These are phyloP conservation scores for Tinamus major DNA, from an alignment of 2,797 vertebrate genomes.

Conservation along the genomic window DNA sequence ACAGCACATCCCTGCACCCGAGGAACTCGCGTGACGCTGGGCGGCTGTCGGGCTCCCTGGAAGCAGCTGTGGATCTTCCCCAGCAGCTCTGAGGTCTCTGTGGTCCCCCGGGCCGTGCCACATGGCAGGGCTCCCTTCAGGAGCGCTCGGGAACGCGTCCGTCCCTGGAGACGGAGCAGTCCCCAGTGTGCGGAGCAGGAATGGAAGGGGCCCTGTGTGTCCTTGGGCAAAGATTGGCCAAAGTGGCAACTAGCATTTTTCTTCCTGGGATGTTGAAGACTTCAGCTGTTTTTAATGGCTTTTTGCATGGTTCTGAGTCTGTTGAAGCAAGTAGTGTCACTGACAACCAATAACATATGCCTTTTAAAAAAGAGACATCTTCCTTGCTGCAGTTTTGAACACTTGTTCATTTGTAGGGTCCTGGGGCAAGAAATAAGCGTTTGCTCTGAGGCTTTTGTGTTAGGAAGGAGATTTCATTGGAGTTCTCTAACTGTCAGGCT, in stretches of 20 bases:
- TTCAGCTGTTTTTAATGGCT: conserved; percentile 18
- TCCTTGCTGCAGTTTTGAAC: background rate
- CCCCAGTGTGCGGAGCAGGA: background rate
- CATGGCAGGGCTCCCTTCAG: conserved; percentile 6
- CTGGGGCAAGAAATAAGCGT: background rate
- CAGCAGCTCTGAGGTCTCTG: background rate
- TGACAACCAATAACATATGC: background rate
- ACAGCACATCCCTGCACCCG: background rate
- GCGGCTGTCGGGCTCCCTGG: background rate
- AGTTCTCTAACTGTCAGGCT: background rate
- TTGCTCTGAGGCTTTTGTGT: background rate
- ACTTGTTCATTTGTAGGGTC: background rate
- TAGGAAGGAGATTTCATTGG: accelerated
- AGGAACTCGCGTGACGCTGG: background rate
- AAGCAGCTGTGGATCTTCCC: background rate
- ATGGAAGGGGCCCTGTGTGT: background rate
- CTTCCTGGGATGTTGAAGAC: background rate
- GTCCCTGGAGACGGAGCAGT: conserved; percentile 51
- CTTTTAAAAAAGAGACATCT: background rate
- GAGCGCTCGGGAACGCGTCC: conserved; percentile 59
- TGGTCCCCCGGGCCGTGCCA: conserved; percentile 20
- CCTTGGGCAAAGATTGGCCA: background rate
- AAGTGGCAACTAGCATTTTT: background rate
- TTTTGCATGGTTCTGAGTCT: background rate
- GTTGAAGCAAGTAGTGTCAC: background rate